Base-by-base conservation (phyloP, 2,888 invertebrate species). In the Amitus sp. region DNA sequence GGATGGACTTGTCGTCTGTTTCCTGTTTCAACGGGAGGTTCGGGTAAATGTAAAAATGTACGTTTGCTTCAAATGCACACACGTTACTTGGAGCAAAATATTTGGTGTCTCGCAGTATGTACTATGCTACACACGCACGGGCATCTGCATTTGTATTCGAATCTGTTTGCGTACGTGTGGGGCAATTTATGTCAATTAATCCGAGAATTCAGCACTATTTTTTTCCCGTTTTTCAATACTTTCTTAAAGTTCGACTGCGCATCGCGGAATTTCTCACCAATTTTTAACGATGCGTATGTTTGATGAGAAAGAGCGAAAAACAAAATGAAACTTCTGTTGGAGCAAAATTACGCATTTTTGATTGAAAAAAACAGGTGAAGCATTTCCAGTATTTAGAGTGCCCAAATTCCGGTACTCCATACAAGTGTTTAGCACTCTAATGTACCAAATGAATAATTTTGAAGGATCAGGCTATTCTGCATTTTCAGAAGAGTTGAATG, bases 51-150 rank as follows among this genome's bases (percentile, higher is more conserved):
- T 48, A 28, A 17, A 46, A 46, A 46, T 45, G 30, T 45, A 42
- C 19, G 12, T 23, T 12, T 49, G 27, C 28, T 39, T 40, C 40
- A 19, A 17, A 43, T 50, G 28, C n/a, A n/a, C 34, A 9, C 46
- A 39, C 12, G 5, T 46, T 50, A 15, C 15, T 18, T 18, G 47
- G 19, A 18, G 15, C 15, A 28, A 27, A 20, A 34, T 43, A 45
- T 52, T 45, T 34, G 39, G 28, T 52, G 47, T 19, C 18, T 49
- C 46, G 39, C 45, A 47, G 56, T 61, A 63, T 55, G 47, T 48
- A 66, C 65, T 68, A 69, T 62, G 65, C 68, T 73, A 71, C 66
- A 46, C 62, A 71, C 65, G 69, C 63, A 50, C 20, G 28, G 23
- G 48, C 46, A 43, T 58, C 56, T 51, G 13, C 15, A 50, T 54